These are phyloP conservation scores for Dryocosmus kuriphilus DNA, from an alignment of 2,888 invertebrate species.

Conservation along the genomic window DNA sequence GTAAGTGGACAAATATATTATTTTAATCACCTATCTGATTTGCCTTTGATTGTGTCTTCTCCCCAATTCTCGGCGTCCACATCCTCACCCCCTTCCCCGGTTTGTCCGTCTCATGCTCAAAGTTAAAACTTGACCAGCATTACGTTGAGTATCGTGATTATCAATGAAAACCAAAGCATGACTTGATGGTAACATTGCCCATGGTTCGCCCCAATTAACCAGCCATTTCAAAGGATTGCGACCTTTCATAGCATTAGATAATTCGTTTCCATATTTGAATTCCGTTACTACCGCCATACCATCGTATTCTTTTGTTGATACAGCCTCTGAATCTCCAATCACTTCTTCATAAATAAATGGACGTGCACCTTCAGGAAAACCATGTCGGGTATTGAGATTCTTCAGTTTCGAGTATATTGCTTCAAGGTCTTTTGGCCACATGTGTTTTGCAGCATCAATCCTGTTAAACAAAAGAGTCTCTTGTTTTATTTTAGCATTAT, in stretches of 20 bases:
- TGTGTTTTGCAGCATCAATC: slow-evolving; percentile 89
- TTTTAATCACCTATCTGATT: too few species aligned
- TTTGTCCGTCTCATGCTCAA: too few species aligned
- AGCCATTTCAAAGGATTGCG: slow-evolving; percentile 83
- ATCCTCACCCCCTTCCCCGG: too few species aligned
- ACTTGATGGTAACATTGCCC: slow-evolving; percentile 82
- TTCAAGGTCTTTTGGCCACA: slow-evolving; percentile 87
- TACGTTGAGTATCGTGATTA: slow-evolving; percentile 94
- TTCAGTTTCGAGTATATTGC: slow-evolving; percentile 83
- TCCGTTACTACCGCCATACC: slow-evolving; percentile 86
- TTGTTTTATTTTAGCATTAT: not conserved
- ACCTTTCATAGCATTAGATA: slow-evolving; percentile 81
- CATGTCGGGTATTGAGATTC: slow-evolving; percentile 82
- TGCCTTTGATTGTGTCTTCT: too few species aligned
- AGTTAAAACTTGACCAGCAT: slow-evolving; percentile 81
- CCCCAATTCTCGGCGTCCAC: too few species aligned
- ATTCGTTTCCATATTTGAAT: slow-evolving; percentile 81
- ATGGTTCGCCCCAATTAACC: slow-evolving; percentile 82
- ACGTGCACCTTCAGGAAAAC: slow-evolving; percentile 82
- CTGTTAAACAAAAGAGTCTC: slow-evolving; percentile 72
- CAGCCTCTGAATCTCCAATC: slow-evolving; percentile 82
- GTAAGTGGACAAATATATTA: too few species aligned
- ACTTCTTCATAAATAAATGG: slow-evolving; percentile 89
- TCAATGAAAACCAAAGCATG: slow-evolving; percentile 89
- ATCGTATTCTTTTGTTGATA: slow-evolving; percentile 76